These are phyloP conservation scores for Coptodon bakossiorum DNA, from an alignment of 2,113 vertebrate species.

Conservation along the genomic window DNA sequence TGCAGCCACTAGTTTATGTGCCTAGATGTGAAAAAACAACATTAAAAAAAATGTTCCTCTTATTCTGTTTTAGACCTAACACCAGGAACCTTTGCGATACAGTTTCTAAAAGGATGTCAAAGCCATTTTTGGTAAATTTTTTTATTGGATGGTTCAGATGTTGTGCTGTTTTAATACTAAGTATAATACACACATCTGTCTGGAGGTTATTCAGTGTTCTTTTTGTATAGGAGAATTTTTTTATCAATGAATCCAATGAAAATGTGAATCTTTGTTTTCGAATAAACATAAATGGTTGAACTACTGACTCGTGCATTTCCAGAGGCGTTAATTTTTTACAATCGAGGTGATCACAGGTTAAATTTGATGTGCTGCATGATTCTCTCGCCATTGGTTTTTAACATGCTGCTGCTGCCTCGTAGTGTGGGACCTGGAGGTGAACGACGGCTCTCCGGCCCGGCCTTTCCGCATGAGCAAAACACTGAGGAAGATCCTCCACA, in stretches of 20 bases:
- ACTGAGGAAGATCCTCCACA: conserved; percentile 59
- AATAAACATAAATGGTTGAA: conserved; percentile 70
- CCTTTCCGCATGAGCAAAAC: conserved; percentile 63
- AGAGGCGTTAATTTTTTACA: background rate
- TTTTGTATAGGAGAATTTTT: conserved; percentile 67
- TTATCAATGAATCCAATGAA: conserved; percentile 57
- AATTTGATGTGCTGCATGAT: background rate
- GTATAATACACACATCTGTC: conserved; percentile 62
- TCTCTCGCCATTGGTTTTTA: background rate
- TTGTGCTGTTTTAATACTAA: conserved; percentile 69
- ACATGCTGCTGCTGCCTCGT: conserved; percentile 51
- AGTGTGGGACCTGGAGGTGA: conserved; percentile 77
- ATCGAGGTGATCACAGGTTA: background rate
- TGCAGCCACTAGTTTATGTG: conserved; percentile 73
- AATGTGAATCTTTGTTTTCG: conserved; percentile 64
- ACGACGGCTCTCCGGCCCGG: conserved; percentile 61
- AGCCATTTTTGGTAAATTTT: conserved; percentile 77
- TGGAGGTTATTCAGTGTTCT: conserved; percentile 62
- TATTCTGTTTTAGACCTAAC: conserved; percentile 61
- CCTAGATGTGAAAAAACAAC: conserved; percentile 59
- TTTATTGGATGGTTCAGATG: conserved; percentile 64
- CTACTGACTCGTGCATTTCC: conserved; percentile 11
- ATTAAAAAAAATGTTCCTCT: conserved; percentile 27
- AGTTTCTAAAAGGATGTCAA: conserved; percentile 76
- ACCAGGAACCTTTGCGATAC: conserved; percentile 65